These are phyloP conservation scores for Echinarachnius parma DNA, from an alignment of 53 echinoderm and acorn worm species.

Conservation along the genomic window DNA sequence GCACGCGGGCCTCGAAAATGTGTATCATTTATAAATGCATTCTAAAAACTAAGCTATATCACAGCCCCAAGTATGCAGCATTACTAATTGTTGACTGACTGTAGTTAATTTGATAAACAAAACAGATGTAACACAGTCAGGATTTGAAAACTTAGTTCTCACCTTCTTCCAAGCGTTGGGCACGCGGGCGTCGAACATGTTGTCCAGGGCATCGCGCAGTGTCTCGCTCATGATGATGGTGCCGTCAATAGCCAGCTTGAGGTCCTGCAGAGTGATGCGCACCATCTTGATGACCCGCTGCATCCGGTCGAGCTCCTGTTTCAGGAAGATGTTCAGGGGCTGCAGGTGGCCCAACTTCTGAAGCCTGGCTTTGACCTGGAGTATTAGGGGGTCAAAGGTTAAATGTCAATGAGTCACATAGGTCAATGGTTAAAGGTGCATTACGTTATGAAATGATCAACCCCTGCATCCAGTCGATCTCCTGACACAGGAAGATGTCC, in stretches of 20 bases:
- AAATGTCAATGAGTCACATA: neutral
- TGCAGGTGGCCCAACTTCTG: slow-evolving; percentile 91
- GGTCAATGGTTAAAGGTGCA: no score
- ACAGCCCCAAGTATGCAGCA: no score
- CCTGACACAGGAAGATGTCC: slow-evolving; percentile 98
- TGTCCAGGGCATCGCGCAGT: slow-evolving; percentile 91
- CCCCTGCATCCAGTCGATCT: slow-evolving; percentile 97
- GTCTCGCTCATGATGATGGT: slow-evolving; percentile 99
- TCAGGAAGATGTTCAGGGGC: slow-evolving; percentile 95
- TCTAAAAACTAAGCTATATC: no score
- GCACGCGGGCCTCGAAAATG: no score
- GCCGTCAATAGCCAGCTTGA: slow-evolving; percentile 97
- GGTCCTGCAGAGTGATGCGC: slow-evolving; percentile 76
- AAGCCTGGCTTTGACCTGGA: slow-evolving; percentile 78
- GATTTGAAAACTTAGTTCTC: neutral
- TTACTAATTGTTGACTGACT: no score
- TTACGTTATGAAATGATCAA: no score
- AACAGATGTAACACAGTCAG: neutral
- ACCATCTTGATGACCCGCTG: slow-evolving; percentile 84
- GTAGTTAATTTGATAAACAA: neutral
- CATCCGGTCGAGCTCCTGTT: slow-evolving; percentile 98
- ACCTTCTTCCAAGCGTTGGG: slow-evolving; percentile 89
- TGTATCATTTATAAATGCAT: no score
- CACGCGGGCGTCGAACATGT: slow-evolving; percentile 98
- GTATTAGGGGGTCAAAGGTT: neutral